Base-by-base conservation (phyloP, 2,888 invertebrate species). In the Mythimna albipuncta region DNA sequence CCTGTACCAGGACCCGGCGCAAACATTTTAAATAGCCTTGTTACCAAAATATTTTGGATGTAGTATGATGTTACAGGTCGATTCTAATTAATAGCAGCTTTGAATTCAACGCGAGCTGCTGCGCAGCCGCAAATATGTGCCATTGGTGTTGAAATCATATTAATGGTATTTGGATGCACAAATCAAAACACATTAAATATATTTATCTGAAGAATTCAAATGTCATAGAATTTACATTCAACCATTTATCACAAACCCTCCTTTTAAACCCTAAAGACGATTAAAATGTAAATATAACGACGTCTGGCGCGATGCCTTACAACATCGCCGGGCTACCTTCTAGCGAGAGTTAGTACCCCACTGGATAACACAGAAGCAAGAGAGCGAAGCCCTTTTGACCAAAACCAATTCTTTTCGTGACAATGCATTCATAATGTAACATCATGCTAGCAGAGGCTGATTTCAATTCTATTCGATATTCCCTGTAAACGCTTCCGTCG, bases 281-380 rank as follows among this genome's bases (percentile, higher is more conserved):
- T 54, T 54, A 10, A 21, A 38, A 64, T 64, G 64, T 32, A 44
- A 66, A 32, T 66, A 32, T n/a, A 57, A 44, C 57, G 41, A 44
- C 35, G 64, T 64, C 41, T 65, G 98, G 97, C 0, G 98, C 98
- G 6, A 97, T 98, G 94, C 97, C 98, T 10, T 21, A 2, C 38
- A 1, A 97, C 89, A 97, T 98, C 81, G 97, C 98, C 13, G 98
- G 98, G 0, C 94, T 98, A 79, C 94, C 95, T 0, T 84, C 93
- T 0, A 96, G 97, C 1, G 97, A 97, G 63, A 91, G 91, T 19
- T 91, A 92, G 0, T 92, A 92, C 0, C 90, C 91, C 0, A 91
- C 93, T 91, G 93, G 47, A 16, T 6, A 16, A 16, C 16, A 16
- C 47, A 11, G 11, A 59, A n/a, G 9, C 9, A 2, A 16, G 32